Evolutionary conservation across 2,888 invertebrate genomes (phyloP).

Genomic region (Bellardia pandia): DNA sequence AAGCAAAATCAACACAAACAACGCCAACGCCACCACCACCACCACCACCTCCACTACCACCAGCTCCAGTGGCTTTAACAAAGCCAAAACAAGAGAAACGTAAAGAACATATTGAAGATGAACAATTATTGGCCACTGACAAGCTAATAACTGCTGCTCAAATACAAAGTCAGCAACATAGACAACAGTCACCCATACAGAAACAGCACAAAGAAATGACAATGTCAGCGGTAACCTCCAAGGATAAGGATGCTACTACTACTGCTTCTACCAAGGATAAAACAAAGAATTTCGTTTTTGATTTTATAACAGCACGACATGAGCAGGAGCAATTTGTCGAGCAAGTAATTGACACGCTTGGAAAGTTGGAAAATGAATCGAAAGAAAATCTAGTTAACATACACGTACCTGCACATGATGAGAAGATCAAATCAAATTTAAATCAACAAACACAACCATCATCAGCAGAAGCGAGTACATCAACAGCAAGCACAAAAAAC

Average conservation of each 20-base stretch:
- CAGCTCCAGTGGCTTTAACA: neutral
- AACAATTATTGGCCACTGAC: conserved; percentile 75
- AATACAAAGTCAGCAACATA: conserved; percentile 37
- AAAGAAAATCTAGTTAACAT: conserved; percentile 53
- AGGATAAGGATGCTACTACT: conserved; percentile 27
- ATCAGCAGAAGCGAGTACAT: conserved; percentile 22
- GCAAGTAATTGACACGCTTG: conserved; percentile 74
- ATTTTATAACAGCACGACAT: conserved; percentile 69
- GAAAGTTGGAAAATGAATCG: conserved; percentile 47
- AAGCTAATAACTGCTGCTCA: conserved; percentile 56
- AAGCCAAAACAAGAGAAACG: conserved; percentile 15
- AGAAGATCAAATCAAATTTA: conserved; percentile 68
- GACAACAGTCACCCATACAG: conserved; percentile 15
- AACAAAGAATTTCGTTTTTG: conserved; percentile 64
- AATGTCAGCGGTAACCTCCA: conserved; percentile 36
- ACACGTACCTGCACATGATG: conserved; percentile 44
- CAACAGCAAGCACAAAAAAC: conserved; percentile 55
- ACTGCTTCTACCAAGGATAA: conserved; percentile 33
- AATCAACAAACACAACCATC: conserved; percentile 55
- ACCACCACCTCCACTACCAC: neutral
- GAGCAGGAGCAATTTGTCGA: conserved; percentile 73
- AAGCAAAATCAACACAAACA: conserved; percentile 13
- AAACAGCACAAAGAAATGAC: conserved; percentile 26
- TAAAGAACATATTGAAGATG: conserved; percentile 76
- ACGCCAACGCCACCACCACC: neutral